Conservation (phyloP, 2,797 vertebrate species). For the Anomalospiza imberbis region DNA sequence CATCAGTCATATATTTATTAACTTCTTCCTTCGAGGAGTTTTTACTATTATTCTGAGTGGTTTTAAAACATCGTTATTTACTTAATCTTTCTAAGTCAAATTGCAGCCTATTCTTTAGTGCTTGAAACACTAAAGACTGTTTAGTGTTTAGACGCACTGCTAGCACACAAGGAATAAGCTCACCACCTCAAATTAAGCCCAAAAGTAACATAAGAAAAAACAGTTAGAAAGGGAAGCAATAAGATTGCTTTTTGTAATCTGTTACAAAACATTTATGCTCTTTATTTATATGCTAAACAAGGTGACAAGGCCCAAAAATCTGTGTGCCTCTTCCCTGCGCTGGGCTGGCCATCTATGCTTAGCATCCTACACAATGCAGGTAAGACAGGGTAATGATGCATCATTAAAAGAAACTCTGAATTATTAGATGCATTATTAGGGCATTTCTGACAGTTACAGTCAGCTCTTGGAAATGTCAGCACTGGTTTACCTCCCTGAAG, state of each 20-base stretch:
- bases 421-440: not conserved
- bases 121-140: not conserved
- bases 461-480: not conserved
- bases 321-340: not conserved
- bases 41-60: not conserved
- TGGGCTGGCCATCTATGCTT: not conserved
- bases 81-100: not conserved
- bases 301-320: not conserved
- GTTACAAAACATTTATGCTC: not conserved
- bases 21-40: not conserved
- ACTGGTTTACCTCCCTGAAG: not conserved
- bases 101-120: not conserved
- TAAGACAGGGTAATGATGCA: fast-evolving
- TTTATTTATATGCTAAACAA: not conserved
- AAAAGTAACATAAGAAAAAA: not conserved
- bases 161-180: not conserved
- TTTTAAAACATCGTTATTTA: not conserved
- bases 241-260: not conserved
- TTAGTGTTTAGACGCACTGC: not conserved
- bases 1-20: not conserved
- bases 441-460: not conserved
- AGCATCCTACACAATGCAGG: not conserved
- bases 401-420: not conserved
- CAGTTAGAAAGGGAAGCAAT: not conserved
- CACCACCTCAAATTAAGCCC: not conserved